Conservation (phyloP, 2,113 vertebrate genomes). For the Dipodomys spectabilis region DNA sequence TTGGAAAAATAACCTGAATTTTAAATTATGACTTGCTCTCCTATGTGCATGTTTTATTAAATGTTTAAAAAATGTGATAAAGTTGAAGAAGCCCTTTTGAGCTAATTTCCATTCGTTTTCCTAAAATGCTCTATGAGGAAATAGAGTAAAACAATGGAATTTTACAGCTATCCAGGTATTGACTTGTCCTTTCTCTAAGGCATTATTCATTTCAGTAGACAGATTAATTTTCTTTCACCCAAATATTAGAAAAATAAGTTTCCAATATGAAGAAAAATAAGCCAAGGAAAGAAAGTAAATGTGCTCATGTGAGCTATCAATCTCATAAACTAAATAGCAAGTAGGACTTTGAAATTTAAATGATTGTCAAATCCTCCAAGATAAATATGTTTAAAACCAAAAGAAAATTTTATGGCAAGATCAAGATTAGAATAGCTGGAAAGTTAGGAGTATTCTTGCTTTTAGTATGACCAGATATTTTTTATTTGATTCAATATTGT, state of each 20-base stretch:
- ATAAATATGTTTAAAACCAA: constrained; percentile 38
- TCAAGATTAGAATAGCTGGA: neutral
- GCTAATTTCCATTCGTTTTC: constrained; percentile 62
- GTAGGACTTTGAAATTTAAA: constrained; percentile 44
- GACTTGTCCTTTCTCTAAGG: constrained; percentile 56
- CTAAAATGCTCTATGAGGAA: constrained; percentile 62
- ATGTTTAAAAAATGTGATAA: constrained; percentile 67
- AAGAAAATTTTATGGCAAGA: constrained; percentile 40
- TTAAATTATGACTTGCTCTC: constrained; percentile 15
- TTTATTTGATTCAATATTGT: constrained; percentile 39
- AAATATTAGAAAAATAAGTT: constrained; percentile 49
- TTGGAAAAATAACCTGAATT: constrained; percentile 28
- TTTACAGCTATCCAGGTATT: constrained; percentile 20
- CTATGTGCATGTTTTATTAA: constrained; percentile 30
- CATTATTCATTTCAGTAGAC: constrained; percentile 65
- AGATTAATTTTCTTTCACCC: constrained; percentile 74
- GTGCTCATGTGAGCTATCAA: constrained; percentile 48
- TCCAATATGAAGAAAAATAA: constrained; percentile 50
- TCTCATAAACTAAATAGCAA: constrained; percentile 50
- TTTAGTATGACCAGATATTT: constrained; percentile 55
- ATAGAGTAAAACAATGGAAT: constrained; percentile 58
- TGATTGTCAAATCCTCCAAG: constrained; percentile 13
- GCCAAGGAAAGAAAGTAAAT: constrained; percentile 41
- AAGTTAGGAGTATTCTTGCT: constrained; percentile 35
- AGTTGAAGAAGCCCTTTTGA: constrained; percentile 56